Conservation (phyloP, 2,888 invertebrate genomes). For the Beris chalybata region DNA sequence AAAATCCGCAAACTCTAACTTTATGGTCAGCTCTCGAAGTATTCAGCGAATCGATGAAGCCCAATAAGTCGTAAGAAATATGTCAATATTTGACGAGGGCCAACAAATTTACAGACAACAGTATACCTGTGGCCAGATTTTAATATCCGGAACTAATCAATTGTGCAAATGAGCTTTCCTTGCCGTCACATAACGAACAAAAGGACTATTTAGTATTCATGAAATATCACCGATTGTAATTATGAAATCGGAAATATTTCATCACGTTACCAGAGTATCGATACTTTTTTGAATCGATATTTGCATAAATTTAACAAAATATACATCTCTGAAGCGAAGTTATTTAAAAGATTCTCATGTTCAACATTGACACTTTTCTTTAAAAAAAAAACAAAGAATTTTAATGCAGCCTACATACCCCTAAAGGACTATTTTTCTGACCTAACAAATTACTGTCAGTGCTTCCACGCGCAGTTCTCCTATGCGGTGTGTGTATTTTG, state of each 20-base stretch:
- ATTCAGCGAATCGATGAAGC: too few species aligned
- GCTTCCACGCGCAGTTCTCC: background rate
- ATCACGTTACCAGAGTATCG: constrained; percentile 16
- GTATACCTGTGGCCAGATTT: too few species aligned
- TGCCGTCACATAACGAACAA: background rate
- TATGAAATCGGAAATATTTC: constrained; percentile 22
- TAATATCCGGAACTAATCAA: constrained; percentile 20
- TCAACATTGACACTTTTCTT: constrained; percentile 16
- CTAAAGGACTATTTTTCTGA: constrained; percentile 23
- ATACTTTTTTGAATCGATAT: constrained; percentile 19
- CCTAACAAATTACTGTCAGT: constrained; percentile 12
- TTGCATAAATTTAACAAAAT: constrained; percentile 28
- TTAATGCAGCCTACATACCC: constrained; percentile 13
- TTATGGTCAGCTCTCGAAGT: too few species aligned
- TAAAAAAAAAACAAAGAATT: background rate
- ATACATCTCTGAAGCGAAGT: background rate
- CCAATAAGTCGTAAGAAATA: too few species aligned
- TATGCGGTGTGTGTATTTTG: background rate
- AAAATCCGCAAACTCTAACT: too few species aligned
- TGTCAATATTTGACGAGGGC: too few species aligned
- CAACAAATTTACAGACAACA: too few species aligned
- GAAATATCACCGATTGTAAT: constrained; percentile 27
- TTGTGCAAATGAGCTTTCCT: constrained; percentile 14
- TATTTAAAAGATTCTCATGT: background rate
- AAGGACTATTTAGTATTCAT: constrained; percentile 26